phyloP scores from a whole-genome alignment of 2,888 invertebrate genomes.

The Polymixis flavicincta region DNA sequence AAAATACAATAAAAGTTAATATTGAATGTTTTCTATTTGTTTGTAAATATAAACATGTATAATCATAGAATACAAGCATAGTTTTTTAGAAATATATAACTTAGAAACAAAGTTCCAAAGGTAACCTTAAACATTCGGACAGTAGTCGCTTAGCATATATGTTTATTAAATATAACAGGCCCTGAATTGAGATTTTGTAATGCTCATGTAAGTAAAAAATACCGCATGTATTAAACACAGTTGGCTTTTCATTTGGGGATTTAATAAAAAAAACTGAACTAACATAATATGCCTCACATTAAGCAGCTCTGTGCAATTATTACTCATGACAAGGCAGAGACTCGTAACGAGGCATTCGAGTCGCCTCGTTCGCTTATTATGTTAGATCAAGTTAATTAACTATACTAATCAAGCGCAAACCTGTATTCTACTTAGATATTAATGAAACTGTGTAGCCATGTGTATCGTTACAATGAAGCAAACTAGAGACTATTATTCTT shows the following conservation, averaged over 20 bases:
- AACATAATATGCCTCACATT: not conserved
- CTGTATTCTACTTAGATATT: conserved; percentile 43
- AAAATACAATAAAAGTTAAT: not conserved
- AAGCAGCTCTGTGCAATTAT: conserved; percentile 15
- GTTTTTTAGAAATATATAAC: conserved; percentile 28
- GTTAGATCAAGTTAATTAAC: conserved; percentile 37
- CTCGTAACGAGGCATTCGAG: conserved; percentile 9
- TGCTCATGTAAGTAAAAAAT: conserved; percentile 41
- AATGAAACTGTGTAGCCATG: conserved; percentile 38
- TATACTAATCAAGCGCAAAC: conserved; percentile 34
- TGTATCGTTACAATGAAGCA: conserved; percentile 41
- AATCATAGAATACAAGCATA: conserved; percentile 24
- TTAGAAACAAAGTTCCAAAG: conserved; percentile 24
- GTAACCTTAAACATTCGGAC: not conserved
- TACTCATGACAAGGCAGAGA: conserved; percentile 21
- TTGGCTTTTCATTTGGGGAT: conserved; percentile 24
- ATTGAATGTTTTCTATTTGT: not conserved
- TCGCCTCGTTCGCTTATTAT: conserved; percentile 28
- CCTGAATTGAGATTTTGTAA: conserved; percentile 19
- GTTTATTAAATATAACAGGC: not conserved
- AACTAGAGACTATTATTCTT: conserved; percentile 48
- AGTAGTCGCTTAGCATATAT: conserved; percentile 25
- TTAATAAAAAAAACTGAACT: not conserved
- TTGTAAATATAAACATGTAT: conserved; percentile 46
- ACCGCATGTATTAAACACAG: conserved; percentile 29